Evolutionary conservation across 2,113 vertebrate species (phyloP).

Genomic region (Channa maculata): DNA sequence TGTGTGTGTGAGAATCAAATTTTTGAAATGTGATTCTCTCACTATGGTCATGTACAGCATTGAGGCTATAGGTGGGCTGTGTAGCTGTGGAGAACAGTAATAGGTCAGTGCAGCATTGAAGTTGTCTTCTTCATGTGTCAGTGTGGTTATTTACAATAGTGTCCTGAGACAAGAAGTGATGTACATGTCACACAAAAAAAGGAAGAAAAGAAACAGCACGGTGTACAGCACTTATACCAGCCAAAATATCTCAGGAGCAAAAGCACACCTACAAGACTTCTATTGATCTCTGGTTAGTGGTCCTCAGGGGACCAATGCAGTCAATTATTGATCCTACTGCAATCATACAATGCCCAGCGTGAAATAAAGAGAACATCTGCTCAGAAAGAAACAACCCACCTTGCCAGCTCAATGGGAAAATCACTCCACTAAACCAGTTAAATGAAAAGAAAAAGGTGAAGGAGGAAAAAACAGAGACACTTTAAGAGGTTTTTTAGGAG

Average conservation of each 20-base stretch:
- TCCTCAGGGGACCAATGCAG: slow-evolving; percentile 59
- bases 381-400: slow-evolving; percentile 46
- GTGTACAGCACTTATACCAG: slow-evolving; percentile 47
- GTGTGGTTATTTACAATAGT: slow-evolving; percentile 44
- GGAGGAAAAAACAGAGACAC: slow-evolving; percentile 8
- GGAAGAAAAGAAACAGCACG: slow-evolving; percentile 19
- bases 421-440: slow-evolving; percentile 50
- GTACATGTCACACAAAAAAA: not conserved
- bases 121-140: not conserved
- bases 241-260: slow-evolving; percentile 42
- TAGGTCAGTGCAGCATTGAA: slow-evolving; percentile 43
- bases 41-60: not conserved
- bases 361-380: slow-evolving; percentile 62
- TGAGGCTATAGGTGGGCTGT: slow-evolving; percentile 30
- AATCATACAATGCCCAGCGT: slow-evolving; percentile 57
- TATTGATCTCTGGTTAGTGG: slow-evolving; percentile 64
- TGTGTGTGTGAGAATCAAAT: slow-evolving; percentile 25
- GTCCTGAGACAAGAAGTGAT: slow-evolving; percentile 22
- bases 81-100: slow-evolving; percentile 18
- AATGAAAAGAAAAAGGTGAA: slow-evolving; percentile 28
- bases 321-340: slow-evolving; percentile 71
- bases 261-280: slow-evolving; percentile 41
- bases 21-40: slow-evolving; percentile 61
- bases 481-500: slow-evolving; percentile 18
- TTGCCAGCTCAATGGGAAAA: slow-evolving; percentile 48